Evolutionary conservation across 2,797 vertebrate genomes (phyloP), one percentile per base, ranked within the genome.

Genomic region (Spheniscus humboldti): DNA sequence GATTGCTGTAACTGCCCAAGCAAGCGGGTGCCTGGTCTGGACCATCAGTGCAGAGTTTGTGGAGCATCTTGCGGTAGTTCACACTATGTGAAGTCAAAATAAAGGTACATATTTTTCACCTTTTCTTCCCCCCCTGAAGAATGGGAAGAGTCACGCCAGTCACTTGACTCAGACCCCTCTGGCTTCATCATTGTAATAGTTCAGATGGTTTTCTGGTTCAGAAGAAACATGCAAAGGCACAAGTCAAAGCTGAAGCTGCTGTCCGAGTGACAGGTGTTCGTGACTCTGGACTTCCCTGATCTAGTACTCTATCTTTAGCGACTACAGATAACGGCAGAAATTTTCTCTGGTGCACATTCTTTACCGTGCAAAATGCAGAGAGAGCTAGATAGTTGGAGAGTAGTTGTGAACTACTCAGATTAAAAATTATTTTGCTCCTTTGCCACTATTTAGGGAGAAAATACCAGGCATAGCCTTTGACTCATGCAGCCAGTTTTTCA

Each of bases 241-340:
- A 50, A 86, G 60, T 60, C 60, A 86, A 69, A 94, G 66, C 35
- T 91, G 59, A 90, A n/a, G 48, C 76, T 84, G 37, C 59, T 86
- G 43, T 55, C 41, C 7, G 1, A 81, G 37, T 69, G 66, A 69
- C 85, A 94, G 90, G 79, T 86, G 59, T 73, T 90, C 1, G 1
- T 8, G 35, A 60, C 60, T 90, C n/a, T 48, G 63, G 52, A 57
- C 69, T 71, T 90, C 55, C 53, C 55, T 23, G 16, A 79, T 76
- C 66, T 56, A 63, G 47, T 81, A 48, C 16, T 62, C 57, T 75
- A 43, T 52, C 59, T 89, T 96, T 91, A 79, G 66, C 48, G 84
- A 25, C 39, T 76, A 41, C 47, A 73, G 33, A 59, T 59, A 67
- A 78, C 13, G 12, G 39, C 52, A 90, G 48, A 88, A 47, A 55